These are phyloP conservation scores for Sabatieria punctata DNA, from an alignment of 2,888 invertebrate species.

Conservation along the genomic window DNA sequence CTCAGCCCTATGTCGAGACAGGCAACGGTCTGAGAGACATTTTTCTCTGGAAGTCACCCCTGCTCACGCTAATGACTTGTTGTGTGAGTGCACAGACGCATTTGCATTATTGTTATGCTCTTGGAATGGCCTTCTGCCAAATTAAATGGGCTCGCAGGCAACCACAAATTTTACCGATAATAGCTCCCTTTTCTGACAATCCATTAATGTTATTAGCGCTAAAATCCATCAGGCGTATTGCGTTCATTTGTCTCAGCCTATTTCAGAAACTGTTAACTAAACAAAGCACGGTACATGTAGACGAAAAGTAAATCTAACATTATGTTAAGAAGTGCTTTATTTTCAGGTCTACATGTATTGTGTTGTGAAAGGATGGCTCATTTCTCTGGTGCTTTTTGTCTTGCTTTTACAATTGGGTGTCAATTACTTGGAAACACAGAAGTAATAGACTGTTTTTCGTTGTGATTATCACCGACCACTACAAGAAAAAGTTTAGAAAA, in stretches of 20 bases:
- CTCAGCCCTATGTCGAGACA: slow-evolving; percentile 20
- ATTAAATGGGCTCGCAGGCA: too few relatives aligned
- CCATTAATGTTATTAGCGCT: too few relatives aligned
- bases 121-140: too few relatives aligned
- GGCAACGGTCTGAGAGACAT: slow-evolving; percentile 20
- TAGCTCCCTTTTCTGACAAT: too few relatives aligned
- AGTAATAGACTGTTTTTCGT: slow-evolving; percentile 9
- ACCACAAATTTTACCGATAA: too few relatives aligned
- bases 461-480: not conserved
- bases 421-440: slow-evolving; percentile 28
- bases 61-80: slow-evolving; percentile 18
- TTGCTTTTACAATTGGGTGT: slow-evolving; percentile 31
- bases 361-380: slow-evolving; percentile 33
- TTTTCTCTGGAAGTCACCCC: slow-evolving; percentile 23
- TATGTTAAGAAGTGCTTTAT: not conserved
- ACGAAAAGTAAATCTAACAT: not conserved
- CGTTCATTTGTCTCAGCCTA: too few relatives aligned
- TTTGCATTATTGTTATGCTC: too few relatives aligned
- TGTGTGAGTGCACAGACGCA: too few relatives aligned
- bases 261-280: too few relatives aligned
- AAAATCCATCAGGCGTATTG: too few relatives aligned
- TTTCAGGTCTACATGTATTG: slow-evolving; percentile 35
- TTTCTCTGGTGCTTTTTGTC: slow-evolving; percentile 31
- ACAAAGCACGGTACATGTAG: too few relatives aligned
- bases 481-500: not conserved